Conservation (phyloP, 2,888 invertebrate genomes). For the Orthosia cruda region DNA sequence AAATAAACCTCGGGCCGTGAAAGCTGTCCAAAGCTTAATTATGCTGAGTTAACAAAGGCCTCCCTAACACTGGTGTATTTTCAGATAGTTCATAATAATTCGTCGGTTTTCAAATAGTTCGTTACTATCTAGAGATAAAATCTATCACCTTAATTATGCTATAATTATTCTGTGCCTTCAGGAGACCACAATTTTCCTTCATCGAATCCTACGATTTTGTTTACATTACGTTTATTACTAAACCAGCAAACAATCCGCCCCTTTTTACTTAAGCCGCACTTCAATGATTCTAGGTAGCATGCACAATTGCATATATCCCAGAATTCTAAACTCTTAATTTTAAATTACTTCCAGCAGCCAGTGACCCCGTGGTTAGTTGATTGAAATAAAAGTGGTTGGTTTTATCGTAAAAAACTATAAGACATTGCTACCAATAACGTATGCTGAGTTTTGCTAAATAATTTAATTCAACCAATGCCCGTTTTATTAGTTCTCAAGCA, state of each 20-base stretch:
- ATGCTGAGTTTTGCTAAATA: too few species aligned
- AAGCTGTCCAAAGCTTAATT: conserved; percentile 32
- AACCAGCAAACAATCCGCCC: not conserved
- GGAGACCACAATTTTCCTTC: not conserved
- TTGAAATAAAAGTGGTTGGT: too few species aligned
- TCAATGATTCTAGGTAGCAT: too few species aligned
- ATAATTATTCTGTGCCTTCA: too few species aligned
- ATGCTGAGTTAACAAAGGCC: conserved; percentile 17
- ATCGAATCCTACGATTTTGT: not conserved
- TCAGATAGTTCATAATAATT: conserved; percentile 25
- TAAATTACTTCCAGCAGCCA: too few species aligned
- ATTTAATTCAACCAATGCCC: too few species aligned
- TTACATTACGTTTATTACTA: not conserved
- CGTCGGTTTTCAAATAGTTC: not conserved
- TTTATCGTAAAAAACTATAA: too few species aligned
- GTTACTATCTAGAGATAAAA: not conserved
- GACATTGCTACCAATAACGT: too few species aligned
- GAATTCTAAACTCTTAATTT: too few species aligned
- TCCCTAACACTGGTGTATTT: conserved; percentile 22
- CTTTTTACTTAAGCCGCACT: not conserved
- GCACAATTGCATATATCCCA: too few species aligned
- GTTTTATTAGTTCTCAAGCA: not conserved
- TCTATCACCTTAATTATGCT: not conserved
- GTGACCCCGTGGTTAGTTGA: too few species aligned
- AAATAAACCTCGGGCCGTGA: conserved; percentile 19